Evolutionary conservation across 2,113 vertebrate species (phyloP), one percentile per base, ranked within the genome.

Genomic region (Chloropsis cyanopogon): DNA sequence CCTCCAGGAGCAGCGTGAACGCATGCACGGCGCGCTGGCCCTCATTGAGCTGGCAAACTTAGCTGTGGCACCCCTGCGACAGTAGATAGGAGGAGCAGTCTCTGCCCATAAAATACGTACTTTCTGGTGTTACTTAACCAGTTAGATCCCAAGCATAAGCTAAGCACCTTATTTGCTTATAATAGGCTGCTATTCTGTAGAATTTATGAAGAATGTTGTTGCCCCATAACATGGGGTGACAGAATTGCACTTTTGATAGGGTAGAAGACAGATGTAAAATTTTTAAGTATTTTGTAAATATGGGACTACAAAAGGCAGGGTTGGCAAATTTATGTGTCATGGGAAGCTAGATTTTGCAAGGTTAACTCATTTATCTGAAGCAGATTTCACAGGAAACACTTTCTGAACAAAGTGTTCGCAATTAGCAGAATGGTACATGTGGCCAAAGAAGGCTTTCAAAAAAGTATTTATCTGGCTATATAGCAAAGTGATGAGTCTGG

Each of bases 151-250:
- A 97, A 96, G 98, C 98, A 98, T 98, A 99, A 99, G 98, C 99
- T 99, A 99, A 99, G 99, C 99, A 99, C 99, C 99, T 99, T 99
- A 99, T 98, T 98, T 98, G 98, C 98, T 99, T 99, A 78, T 98
- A 92, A 98, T 99, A 99, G 99, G 99, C 99, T 99, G 99, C 99
- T 99, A 99, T 99, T 97, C 98, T 98, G 98, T 99, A 99, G 99
- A 98, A 97, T 96, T 98, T 94, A 99, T 99, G 99, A 99, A 99
- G 99, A 99, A 99, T 99, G 99, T 99, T 95, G 97, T 98, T 96
- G 96, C 98, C 95, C 91, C 97, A 44, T 95, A 86, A 95, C n/a
- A 73, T 92, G 97, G 98, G 97, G 98, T 95, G 86, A 98, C 97
- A 98, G 98, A 98, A 98, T 98, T 98, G 98, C 98, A 98, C 98